Conservation (phyloP, 2,797 vertebrate species). For the Pseudomugil tenellus region DNA sequence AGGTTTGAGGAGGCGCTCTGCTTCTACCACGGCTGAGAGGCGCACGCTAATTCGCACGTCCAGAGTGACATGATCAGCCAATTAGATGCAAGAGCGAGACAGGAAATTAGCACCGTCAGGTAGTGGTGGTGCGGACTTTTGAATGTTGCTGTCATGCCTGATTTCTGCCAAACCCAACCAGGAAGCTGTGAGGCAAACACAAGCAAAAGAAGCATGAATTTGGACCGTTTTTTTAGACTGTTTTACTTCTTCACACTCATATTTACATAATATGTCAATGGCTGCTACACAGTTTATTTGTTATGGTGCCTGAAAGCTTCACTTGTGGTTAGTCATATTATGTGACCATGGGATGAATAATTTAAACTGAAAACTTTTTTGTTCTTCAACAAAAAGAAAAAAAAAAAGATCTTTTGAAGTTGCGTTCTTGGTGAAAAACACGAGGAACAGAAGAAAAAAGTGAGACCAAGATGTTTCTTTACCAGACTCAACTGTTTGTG, state of each 20-base stretch:
- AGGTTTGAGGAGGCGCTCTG: slow-evolving; percentile 59
- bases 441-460: slow-evolving; percentile 69
- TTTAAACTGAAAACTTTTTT: slow-evolving; percentile 77
- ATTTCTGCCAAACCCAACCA: slow-evolving; percentile 73
- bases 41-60: slow-evolving; percentile 72
- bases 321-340: slow-evolving; percentile 75
- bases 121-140: slow-evolving; percentile 63
- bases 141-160: slow-evolving; percentile 52
- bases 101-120: slow-evolving; percentile 74
- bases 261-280: slow-evolving; percentile 81
- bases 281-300: slow-evolving; percentile 74
- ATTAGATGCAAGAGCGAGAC: slow-evolving; percentile 71
- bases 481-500: slow-evolving; percentile 77
- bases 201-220: slow-evolving; percentile 62
- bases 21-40: slow-evolving; percentile 47
- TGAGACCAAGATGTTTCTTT: slow-evolving; percentile 69
- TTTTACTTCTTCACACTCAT: slow-evolving; percentile 70
- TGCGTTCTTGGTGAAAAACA: slow-evolving; percentile 31
- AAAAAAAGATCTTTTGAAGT: slow-evolving; percentile 65
- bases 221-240: slow-evolving; percentile 61
- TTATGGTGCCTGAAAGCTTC: slow-evolving; percentile 77
- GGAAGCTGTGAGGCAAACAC: slow-evolving; percentile 67
- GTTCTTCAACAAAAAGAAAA: slow-evolving; percentile 44
- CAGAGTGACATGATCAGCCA: slow-evolving; percentile 75
- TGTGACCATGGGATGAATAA: slow-evolving; percentile 71